A percentile compares a stretch with the other conserved stretches of the same genome.
Conservation (phyloP, 2,888 invertebrate genomes). For the Trimorus sp. region DNA sequence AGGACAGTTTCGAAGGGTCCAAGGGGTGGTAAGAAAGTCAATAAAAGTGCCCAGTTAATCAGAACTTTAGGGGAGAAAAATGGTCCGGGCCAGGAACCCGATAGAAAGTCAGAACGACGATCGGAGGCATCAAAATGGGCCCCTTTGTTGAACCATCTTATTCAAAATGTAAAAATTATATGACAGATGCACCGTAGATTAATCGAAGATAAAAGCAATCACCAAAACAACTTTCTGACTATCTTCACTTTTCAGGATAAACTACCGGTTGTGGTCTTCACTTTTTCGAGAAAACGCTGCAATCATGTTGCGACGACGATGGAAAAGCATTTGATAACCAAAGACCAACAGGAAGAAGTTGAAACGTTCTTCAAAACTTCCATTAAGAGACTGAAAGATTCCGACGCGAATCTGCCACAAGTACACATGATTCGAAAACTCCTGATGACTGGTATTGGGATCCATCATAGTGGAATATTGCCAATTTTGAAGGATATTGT, state of each 20-base stretch:
- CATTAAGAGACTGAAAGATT: conserved; percentile 89
- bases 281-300: conserved; percentile 93
- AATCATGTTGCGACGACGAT: conserved; percentile 85
- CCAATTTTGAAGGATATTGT: conserved; percentile 99
- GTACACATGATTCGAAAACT: conserved; percentile 86
- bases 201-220: not conserved
- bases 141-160: no score
- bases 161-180: no score
- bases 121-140: no score
- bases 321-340: conserved; percentile 86
- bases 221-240: not conserved
- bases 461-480: conserved; percentile 99
- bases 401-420: conserved; percentile 95
- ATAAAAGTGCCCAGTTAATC: no score
- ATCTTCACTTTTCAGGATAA: conserved; percentile 83
- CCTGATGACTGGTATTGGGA: conserved; percentile 93
- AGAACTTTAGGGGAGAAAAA: no score
- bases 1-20: no score
- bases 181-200: no score
- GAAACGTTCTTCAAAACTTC: conserved; percentile 93
- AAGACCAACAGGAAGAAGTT: conserved; percentile 92
- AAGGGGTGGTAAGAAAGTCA: no score
- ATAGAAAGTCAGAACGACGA: no score
- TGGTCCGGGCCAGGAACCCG: no score
- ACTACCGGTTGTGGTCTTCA: conserved; percentile 97